Base-by-base conservation (phyloP, 1,140 invertebrate genomes). In the Mya arenaria region DNA sequence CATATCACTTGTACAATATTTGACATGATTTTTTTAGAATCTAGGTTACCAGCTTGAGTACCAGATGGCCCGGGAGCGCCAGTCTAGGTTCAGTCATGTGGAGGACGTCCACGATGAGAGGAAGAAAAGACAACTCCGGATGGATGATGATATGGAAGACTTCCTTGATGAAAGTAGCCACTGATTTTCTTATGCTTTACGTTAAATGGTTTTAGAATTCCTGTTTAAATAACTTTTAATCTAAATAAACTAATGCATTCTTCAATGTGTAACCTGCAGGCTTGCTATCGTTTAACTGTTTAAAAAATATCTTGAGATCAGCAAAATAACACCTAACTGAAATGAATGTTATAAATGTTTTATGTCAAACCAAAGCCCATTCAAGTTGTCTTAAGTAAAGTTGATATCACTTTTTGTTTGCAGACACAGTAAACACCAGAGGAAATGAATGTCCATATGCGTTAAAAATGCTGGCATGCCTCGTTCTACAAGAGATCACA, bases 121-220 rank as follows among this genome's bases (percentile, higher is more conserved):
- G 41, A 97, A 96, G 84, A 91, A 97, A 89, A 95, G 96, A 72
- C 97, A 98, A 85, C 93, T 99, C 0, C 91, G 97, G 72, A 94
- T 96, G 56, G 96, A 97, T 92, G 98, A 99, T 89, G 98, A 99
- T 90, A 97, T 99, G 89, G 99, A 99, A 94, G 98, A 99, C 92
- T 99, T 99, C 91, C 93, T 99, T 6, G 98, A 99, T 94, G 98
- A 99, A 95, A 96, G 97, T 97, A 78, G n/a, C n/a, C n/a, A n/a
- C n/a, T n/a, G n/a, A n/a, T n/a, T n/a, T n/a, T n/a, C n/a, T n/a
- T n/a, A n/a, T n/a, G n/a, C n/a, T n/a, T n/a, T n/a, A n/a, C n/a
- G n/a, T n/a, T n/a, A n/a, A n/a, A n/a, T n/a, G n/a, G n/a, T n/a
- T n/a, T n/a, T n/a, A n/a, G n/a, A n/a, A n/a, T n/a, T n/a, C n/a